phyloP scores from a whole-genome alignment of 2,113 vertebrate genomes.

The Megaleporinus macrocephalus region DNA sequence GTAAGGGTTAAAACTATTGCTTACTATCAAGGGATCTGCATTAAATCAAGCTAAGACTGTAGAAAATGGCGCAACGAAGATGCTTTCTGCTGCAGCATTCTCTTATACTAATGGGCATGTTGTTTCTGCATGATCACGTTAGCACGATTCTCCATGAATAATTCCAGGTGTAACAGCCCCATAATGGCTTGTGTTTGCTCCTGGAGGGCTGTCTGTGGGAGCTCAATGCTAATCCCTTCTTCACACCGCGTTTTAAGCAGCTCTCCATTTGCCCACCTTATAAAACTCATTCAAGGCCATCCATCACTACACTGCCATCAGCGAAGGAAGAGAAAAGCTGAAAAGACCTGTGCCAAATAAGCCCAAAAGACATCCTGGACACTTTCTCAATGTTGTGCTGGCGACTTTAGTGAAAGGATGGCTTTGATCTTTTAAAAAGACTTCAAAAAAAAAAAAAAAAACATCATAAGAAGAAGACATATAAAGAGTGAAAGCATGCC shows the following conservation, averaged over 20 bases:
- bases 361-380: not conserved
- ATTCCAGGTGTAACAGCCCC: constrained; percentile 55
- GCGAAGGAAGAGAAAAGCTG: constrained; percentile 17
- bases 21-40: not conserved
- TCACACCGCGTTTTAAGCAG: constrained; percentile 52
- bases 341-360: constrained; percentile 32
- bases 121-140: constrained; percentile 40
- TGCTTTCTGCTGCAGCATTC: constrained; percentile 5
- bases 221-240: constrained; percentile 53
- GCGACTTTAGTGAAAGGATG: constrained; percentile 4
- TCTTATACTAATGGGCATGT: constrained; percentile 20
- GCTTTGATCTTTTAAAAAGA: not conserved
- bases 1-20: not conserved
- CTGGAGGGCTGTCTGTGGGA: constrained; percentile 45
- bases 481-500: not conserved
- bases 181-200: constrained; percentile 54
- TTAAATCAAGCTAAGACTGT: not conserved
- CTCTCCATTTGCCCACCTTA: constrained; percentile 45
- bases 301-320: constrained; percentile 46
- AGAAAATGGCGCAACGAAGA: constrained; percentile 19
- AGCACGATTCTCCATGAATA: constrained; percentile 61
- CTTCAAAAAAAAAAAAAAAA: not conserved
- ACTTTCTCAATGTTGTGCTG: not conserved
- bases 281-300: constrained; percentile 48
- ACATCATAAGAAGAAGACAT: not conserved